Evolutionary conservation across 1,140 invertebrate genomes (phyloP).

Genomic region (Lepidurus couesii): DNA sequence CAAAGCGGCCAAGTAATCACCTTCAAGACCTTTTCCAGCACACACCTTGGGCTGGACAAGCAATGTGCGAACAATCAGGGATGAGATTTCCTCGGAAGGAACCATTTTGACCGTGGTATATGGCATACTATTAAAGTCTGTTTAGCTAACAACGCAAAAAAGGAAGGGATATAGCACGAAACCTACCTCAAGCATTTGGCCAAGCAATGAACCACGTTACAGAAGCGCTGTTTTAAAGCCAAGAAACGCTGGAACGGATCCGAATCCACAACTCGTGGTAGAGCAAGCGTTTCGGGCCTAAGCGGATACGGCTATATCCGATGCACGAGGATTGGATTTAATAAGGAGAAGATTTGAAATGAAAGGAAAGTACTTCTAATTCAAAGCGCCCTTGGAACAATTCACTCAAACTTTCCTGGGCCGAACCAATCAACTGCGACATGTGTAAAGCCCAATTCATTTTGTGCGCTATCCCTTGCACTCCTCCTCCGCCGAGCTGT

Average conservation of each 20-base stretch:
- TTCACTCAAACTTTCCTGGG: slow-evolving; percentile 1
- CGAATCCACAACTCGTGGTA: not conserved
- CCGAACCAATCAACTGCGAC: not conserved
- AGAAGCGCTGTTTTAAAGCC: not conserved
- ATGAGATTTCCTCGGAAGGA: not conserved
- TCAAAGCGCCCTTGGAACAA: not conserved
- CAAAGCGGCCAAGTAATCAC: not conserved
- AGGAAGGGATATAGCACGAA: not conserved
- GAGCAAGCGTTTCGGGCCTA: not conserved
- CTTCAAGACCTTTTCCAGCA: not conserved
- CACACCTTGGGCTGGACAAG: not conserved
- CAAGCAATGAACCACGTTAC: not conserved
- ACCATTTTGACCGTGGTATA: not conserved
- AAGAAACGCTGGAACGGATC: not conserved
- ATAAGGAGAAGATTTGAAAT: no score
- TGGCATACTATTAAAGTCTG: not conserved
- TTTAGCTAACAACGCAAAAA: no score
- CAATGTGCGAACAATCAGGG: not conserved
- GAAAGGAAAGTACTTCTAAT: not conserved
- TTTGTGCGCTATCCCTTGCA: not conserved
- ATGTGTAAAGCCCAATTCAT: not conserved
- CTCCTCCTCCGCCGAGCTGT: not conserved
- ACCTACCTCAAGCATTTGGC: not conserved
- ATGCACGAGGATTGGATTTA: not conserved
- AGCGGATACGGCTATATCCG: not conserved